Evolutionary conservation across 2,888 invertebrate genomes (phyloP), one percentile per base, ranked within the genome.

Genomic region (Acleris emargana): DNA sequence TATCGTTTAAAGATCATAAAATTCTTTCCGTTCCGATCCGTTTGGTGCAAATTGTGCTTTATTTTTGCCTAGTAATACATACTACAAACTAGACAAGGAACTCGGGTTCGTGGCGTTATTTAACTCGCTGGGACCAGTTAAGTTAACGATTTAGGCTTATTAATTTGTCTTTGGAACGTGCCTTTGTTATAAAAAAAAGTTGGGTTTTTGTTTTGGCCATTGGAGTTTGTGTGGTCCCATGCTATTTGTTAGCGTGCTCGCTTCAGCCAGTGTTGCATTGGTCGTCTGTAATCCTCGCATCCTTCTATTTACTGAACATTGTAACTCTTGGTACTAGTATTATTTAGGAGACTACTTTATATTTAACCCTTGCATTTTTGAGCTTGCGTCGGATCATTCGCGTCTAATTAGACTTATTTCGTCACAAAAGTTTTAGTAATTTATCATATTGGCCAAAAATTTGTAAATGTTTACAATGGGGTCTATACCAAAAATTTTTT

Each of bases 251-350:
- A 72, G 69, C 61, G 72, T 77, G 78, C 77, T 81, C 78, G 55
- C 64, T 47, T 71, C 74, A 73, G 71, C 73, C 68, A 67, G 70
- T 75, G 77, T 77, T 76, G 51, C 64, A 57, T 68, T 61, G 68
- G 60, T 52, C 64, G 57, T 68, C 25, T 62, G 58, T 69, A 67
- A 58, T 83, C 85, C 86, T 88, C 84, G 86, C 87, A 83, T 77
- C 77, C 68, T 72, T 70, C 76, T 87, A 83, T 87, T 84, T 84
- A 87, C 84, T 83, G 74, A 72, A 73, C 71, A 73, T 68, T 77
- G 75, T 81, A 77, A 75, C 76, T 74, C 81, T 79, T 76, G 76
- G 77, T 76, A 76, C 77, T 82, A 80, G 71, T 72, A 67, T 71
- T 72, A 72, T 68, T 71, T 79, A 80, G 76, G 75, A 72, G 79